phyloP scores from a whole-genome alignment of 2,888 invertebrate genomes.

The Torymus tubicola region DNA sequence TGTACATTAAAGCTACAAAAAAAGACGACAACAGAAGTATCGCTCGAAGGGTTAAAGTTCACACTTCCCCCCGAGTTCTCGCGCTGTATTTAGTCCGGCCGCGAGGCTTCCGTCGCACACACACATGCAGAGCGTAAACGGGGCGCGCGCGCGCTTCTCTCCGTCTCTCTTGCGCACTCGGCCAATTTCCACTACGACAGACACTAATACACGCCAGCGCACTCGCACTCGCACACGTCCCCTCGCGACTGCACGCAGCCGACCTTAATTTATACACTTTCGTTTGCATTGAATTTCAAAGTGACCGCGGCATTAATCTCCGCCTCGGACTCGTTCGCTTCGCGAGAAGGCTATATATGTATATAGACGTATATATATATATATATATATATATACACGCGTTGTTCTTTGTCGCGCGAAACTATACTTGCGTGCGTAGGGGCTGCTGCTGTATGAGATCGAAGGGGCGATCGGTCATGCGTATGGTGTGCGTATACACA shows the following conservation, averaged over 20 bases:
- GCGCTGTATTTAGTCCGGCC: not conserved
- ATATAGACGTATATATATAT: not conserved
- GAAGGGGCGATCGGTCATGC: too few species aligned
- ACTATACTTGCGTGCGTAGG: slow-evolving; percentile 7
- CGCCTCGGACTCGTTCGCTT: not conserved
- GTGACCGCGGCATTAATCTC: slow-evolving; percentile 53
- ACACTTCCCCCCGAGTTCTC: not conserved
- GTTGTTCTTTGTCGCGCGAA: slow-evolving; percentile 46
- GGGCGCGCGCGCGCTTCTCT: not conserved
- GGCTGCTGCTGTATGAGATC: too few species aligned
- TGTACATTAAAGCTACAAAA: too few species aligned
- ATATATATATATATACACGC: not conserved
- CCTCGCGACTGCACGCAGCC: not conserved
- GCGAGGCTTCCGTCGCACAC: too few species aligned
- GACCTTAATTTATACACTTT: slow-evolving; percentile 50
- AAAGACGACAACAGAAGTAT: too few species aligned
- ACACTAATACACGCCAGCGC: not conserved
- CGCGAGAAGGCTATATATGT: not conserved
- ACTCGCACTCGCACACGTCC: not conserved
- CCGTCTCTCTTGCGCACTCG: not conserved
- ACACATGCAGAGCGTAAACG: not conserved
- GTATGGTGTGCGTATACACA: too few species aligned
- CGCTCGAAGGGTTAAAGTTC: not conserved
- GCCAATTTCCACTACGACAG: not conserved
- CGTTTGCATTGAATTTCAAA: slow-evolving; percentile 56